Base-by-base conservation (phyloP, 2,888 invertebrate genomes). In the Mesochorus sp. region DNA sequence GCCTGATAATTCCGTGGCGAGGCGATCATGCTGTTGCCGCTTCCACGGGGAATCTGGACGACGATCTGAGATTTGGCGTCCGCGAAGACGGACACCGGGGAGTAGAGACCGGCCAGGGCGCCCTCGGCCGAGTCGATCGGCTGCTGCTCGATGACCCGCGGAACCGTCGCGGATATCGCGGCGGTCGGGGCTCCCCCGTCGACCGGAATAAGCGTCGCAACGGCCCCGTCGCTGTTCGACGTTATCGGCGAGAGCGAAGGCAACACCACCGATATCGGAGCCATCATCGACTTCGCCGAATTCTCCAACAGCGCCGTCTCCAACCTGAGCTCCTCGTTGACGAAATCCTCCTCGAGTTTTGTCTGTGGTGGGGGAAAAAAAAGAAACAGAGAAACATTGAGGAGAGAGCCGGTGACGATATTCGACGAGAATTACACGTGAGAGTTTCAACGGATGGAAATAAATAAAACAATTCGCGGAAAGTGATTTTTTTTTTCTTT, bases 291-390 rank as follows among this genome's bases (percentile, higher is more conserved):
- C 21, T 44, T 73, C 0, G 75, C 75, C 34, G n/a, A n/a, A n/a
- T n/a, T n/a, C n/a, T n/a, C n/a, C n/a, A n/a, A n/a, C n/a, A 62
- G 47, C 21, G 73, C 67, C 0, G 55, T 39, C 51, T 90, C 90
- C 83, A 90, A 62, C 47, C 86, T 83, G 61, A 90, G 76, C 75
- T 91, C 91, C 77, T 90, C 88, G 70, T 85, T 87, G 21, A 85
- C 89, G 77, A 90, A 91, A 79, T 90, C 90, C 81, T 91, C 91
- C 80, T 91, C 91, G 81, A 91, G 86, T 79, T 91, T 91, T 55
- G 88, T 90, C 91, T 91, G 0, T 3, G 21, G 28, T 8, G 17
- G 10, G 2, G 8, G 10, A 12, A 24, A 19, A 57, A 64, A n/a
- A 55, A 5, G 3, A 12, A 31, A 24, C 34, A 10, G 6, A 44